phyloP scores from a whole-genome alignment of 2,797 vertebrate genomes.

The Dallia pectoralis region DNA sequence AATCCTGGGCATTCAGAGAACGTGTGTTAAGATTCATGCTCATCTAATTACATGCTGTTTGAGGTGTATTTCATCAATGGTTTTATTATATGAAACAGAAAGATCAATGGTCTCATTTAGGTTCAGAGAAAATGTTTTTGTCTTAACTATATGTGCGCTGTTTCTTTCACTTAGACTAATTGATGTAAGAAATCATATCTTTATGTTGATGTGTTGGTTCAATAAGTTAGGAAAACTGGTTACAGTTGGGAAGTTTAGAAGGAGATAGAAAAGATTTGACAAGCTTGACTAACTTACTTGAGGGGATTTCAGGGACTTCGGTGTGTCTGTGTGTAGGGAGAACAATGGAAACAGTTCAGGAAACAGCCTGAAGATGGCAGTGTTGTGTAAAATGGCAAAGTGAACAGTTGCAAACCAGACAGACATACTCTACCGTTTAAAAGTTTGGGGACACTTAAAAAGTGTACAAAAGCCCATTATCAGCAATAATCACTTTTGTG shows the following conservation, averaged over 20 bases:
- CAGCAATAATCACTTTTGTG: too few relatives aligned
- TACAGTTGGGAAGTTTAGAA: not conserved
- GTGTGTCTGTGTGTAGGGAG: slow-evolving; percentile 11
- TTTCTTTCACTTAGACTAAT: not conserved
- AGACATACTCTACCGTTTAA: too few relatives aligned
- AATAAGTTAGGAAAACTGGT: not conserved
- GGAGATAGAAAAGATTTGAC: not conserved
- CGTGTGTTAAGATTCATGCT: slow-evolving; percentile 1
- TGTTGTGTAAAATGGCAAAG: slow-evolving; percentile 39
- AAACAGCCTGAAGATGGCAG: slow-evolving; percentile 63
- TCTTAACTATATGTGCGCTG: not conserved
- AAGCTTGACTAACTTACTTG: slow-evolving; percentile 75
- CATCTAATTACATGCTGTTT: not conserved
- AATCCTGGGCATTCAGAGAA: slow-evolving; percentile 33
- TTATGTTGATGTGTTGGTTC: not conserved
- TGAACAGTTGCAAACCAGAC: not conserved
- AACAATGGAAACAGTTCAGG: slow-evolving; percentile 25
- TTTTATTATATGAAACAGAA: not conserved
- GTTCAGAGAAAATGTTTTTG: not conserved
- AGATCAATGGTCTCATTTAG: not conserved
- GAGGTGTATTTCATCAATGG: not conserved
- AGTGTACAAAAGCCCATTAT: too few relatives aligned
- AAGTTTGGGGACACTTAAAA: too few relatives aligned
- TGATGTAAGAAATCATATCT: not conserved
- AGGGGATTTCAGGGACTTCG: slow-evolving; percentile 73